phyloP scores from a whole-genome alignment of 2,797 vertebrate species.

The Lophura swinhoii region DNA sequence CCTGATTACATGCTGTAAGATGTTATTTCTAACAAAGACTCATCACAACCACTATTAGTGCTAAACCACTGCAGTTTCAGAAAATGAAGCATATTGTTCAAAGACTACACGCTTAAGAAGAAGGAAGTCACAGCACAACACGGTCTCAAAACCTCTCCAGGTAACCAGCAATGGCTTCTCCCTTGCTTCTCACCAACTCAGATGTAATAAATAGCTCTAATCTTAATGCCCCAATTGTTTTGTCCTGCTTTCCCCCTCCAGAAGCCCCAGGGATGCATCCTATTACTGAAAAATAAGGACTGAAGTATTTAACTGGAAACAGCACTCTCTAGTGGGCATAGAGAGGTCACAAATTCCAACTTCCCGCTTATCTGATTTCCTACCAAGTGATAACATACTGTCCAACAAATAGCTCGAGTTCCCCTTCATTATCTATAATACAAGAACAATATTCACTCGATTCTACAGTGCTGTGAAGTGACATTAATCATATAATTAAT shows the following conservation, averaged over 20 bases:
- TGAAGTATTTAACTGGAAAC: slow-evolving; percentile 54
- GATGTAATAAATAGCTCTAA: background rate
- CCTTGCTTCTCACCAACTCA: background rate
- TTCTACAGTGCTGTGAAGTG: background rate
- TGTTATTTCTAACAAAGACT: background rate
- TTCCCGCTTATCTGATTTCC: slow-evolving; percentile 58
- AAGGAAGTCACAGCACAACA: background rate
- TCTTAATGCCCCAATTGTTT: slow-evolving; percentile 13
- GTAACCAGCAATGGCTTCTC: background rate
- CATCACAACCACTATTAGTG: background rate
- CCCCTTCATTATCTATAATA: slow-evolving; percentile 60
- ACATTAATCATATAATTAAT: slow-evolving; percentile 5
- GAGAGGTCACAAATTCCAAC: slow-evolving; percentile 29
- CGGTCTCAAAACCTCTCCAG: background rate
- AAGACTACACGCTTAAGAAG: background rate
- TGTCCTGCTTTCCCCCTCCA: slow-evolving; percentile 24
- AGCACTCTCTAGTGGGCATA: slow-evolving; percentile 69
- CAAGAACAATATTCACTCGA: slow-evolving; percentile 40
- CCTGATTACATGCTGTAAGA: background rate
- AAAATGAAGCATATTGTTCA: background rate
- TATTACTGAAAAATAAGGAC: background rate
- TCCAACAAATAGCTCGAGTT: slow-evolving; percentile 43
- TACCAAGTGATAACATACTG: slow-evolving; percentile 15
- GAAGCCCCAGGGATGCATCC: background rate
- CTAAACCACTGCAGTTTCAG: background rate